These are phyloP conservation scores for Pachypeltis micranthus DNA, from an alignment of 1,140 invertebrate species.

Conservation along the genomic window DNA sequence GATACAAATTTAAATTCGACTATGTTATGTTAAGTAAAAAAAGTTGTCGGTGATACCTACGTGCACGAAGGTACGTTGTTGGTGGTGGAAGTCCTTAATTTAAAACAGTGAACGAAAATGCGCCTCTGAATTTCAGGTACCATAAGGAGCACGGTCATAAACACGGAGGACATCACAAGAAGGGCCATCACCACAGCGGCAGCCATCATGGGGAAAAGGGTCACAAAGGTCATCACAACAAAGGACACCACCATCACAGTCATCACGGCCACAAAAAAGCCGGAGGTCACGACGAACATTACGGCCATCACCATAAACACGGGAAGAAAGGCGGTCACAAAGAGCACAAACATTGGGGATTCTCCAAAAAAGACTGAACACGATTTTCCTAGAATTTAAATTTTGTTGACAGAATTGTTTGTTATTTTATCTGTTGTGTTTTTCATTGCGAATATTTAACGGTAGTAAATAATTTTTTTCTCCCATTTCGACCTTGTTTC, in stretches of 20 bases:
- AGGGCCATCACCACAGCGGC: constrained; percentile 53
- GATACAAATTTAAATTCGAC: too few species aligned
- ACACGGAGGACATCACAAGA: constrained; percentile 61
- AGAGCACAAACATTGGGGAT: constrained; percentile 53
- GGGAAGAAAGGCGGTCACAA: constrained; percentile 54
- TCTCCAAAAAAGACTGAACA: constrained; percentile 22
- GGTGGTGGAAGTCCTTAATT: too few species aligned
- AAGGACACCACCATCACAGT: constrained; percentile 46
- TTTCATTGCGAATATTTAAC: not conserved
- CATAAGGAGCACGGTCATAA: constrained; percentile 49
- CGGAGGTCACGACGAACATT: constrained; percentile 51
- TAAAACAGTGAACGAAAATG: too few species aligned
- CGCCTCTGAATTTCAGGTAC: too few species aligned
- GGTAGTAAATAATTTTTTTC: too few species aligned
- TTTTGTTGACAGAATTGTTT: not conserved
- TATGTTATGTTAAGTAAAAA: too few species aligned
- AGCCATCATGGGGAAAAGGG: constrained; percentile 48
- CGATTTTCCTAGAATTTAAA: too few species aligned
- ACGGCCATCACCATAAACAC: constrained; percentile 48
- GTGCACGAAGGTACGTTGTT: too few species aligned
- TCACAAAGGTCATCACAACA: constrained; percentile 47
- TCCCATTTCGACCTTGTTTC: too few species aligned
- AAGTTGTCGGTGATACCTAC: too few species aligned
- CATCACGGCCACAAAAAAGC: constrained; percentile 54
- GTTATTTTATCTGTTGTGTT: not conserved